A percentile compares a stretch with the other conserved stretches of the same genome.
These are phyloP conservation scores for Adineta ricciae DNA, from an alignment of 2,888 invertebrate genomes.

Conservation along the genomic window DNA sequence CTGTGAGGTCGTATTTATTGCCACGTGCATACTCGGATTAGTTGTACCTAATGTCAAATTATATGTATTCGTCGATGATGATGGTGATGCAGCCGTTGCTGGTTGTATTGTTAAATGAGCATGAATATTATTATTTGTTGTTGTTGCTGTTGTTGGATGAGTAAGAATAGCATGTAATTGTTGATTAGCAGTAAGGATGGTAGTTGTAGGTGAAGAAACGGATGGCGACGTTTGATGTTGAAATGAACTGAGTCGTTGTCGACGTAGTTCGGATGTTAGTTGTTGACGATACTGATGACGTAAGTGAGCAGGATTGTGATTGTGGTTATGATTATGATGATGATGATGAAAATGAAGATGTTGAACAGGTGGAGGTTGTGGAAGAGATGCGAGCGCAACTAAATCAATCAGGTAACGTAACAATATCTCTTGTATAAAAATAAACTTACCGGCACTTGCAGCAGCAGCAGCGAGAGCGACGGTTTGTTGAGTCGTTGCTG, in stretches of 20 bases:
- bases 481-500: background rate
- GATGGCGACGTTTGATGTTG: background rate
- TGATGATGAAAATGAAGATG: background rate
- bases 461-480: background rate
- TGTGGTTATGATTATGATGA: background rate
- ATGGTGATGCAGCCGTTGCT: background rate
- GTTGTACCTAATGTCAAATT: constrained; percentile 6
- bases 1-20: background rate
- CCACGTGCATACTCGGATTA: constrained; percentile 2
- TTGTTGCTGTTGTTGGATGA: background rate
- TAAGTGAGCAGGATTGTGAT: background rate
- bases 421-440: background rate
- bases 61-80: constrained; percentile 15
- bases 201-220: background rate
- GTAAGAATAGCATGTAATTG: background rate
- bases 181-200: background rate
- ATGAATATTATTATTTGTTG: constrained; percentile 9
- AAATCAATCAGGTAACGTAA: background rate
- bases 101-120: background rate
- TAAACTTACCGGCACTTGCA: background rate
- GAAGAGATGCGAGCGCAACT: background rate
- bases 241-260: background rate
- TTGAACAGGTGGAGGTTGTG: background rate
- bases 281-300: background rate
- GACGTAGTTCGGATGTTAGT: background rate